A percentile compares a stretch with the other conserved stretches of the same genome.
Conservation (phyloP, 30 jellyfish, hydroid and myxozoan genomes). For the Turritopsis rubra region DNA sequence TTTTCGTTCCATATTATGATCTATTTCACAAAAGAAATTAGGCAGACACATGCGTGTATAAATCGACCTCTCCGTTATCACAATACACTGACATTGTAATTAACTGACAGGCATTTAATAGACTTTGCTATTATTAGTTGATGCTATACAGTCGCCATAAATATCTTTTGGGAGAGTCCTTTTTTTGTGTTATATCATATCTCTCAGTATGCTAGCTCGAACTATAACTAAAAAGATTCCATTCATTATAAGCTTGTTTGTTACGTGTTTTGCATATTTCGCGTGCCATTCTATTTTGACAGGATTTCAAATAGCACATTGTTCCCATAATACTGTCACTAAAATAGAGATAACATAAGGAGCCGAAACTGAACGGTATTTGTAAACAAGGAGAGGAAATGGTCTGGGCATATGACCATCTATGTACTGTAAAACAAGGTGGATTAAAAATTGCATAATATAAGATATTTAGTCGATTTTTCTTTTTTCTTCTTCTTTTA, state of each 20-base stretch:
- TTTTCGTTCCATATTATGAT: background rate
- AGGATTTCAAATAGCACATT: background rate
- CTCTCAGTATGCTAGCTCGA: background rate
- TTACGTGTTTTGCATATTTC: background rate
- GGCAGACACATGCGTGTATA: background rate
- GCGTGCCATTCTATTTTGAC: background rate
- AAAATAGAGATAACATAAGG: background rate
- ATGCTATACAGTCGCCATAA: background rate
- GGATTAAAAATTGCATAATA: background rate
- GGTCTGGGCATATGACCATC: background rate
- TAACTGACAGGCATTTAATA: background rate
- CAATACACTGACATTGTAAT: background rate
- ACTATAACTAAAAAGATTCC: background rate
- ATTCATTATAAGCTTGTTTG: background rate
- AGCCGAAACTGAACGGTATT: background rate
- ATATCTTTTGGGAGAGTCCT: background rate
- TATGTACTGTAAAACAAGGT: background rate
- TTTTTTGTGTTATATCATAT: no score
- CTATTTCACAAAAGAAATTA: no score
- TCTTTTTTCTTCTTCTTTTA: background rate
- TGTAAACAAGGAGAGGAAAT: background rate
- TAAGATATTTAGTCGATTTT: no score
- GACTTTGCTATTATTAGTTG: background rate
- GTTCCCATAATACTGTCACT: background rate
- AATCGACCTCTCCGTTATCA: background rate